Conservation (phyloP, 2,888 invertebrate genomes). For the Caenorhabditis sp. region DNA sequence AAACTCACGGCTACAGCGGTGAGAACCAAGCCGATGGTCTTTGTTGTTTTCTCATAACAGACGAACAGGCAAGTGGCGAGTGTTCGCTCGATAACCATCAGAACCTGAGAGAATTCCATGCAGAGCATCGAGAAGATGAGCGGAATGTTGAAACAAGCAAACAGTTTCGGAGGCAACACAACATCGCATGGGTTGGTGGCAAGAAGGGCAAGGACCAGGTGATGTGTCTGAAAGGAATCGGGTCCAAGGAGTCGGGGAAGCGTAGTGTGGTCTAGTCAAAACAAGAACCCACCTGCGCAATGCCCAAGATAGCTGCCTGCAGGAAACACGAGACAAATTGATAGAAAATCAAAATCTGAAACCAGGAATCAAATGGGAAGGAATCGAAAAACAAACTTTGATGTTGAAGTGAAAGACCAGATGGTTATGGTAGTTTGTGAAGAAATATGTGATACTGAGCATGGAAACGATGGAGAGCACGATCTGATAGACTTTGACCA, state of each 20-base stretch:
- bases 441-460: conserved; percentile 37
- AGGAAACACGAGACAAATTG: conserved; percentile 50
- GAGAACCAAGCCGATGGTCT: conserved; percentile 30
- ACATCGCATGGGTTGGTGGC: conserved; percentile 48
- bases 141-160: conserved; percentile 44
- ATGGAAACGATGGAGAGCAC: conserved; percentile 31
- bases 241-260: background rate
- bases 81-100: conserved; percentile 58
- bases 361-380: background rate
- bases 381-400: conserved; percentile 19
- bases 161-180: conserved; percentile 36
- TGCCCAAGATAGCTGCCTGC: conserved; percentile 36
- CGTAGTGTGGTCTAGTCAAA: background rate
- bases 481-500: conserved; percentile 45
- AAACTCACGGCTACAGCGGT: conserved; percentile 32
- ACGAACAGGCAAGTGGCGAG: conserved; percentile 50
- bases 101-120: conserved; percentile 54
- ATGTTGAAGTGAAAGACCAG: conserved; percentile 56
- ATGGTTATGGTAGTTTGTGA: conserved; percentile 24
- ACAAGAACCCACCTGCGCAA: conserved; percentile 51
- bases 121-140: conserved; percentile 51
- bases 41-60: conserved; percentile 55
- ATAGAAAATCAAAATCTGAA: conserved; percentile 52
- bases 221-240: conserved; percentile 46
- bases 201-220: conserved; percentile 26